These are phyloP conservation scores for Phocoena sinus DNA, from an alignment of 2,113 vertebrate genomes.

Conservation along the genomic window DNA sequence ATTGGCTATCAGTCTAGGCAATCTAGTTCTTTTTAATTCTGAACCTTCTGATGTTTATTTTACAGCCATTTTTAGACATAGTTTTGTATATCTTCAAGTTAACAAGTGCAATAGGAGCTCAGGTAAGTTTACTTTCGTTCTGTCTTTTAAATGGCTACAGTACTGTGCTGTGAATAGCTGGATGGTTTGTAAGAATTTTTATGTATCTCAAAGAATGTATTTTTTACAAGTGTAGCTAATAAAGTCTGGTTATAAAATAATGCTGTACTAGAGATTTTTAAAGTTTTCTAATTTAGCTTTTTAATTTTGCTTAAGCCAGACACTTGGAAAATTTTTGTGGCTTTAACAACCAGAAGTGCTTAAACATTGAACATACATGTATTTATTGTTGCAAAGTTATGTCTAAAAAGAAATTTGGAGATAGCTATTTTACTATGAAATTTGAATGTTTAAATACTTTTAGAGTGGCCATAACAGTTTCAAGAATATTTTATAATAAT, in stretches of 20 bases:
- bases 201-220: not conserved
- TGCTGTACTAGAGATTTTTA: not conserved
- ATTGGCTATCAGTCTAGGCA: not conserved
- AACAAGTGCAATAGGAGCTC: slow-evolving; percentile 94
- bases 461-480: not conserved
- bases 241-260: slow-evolving; percentile 40
- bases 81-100: slow-evolving; percentile 97
- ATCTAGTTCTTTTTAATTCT: slow-evolving; percentile 47
- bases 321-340: not conserved
- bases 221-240: not conserved
- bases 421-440: not conserved
- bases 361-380: not conserved
- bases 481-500: slow-evolving; percentile 35
- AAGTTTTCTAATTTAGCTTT: not conserved
- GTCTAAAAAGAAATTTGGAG: slow-evolving; percentile 28
- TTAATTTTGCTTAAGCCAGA: not conserved
- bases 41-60: slow-evolving; percentile 57
- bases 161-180: not conserved
- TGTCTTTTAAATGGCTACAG: not conserved
- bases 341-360: not conserved
- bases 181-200: not conserved
- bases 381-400: slow-evolving; percentile 12
- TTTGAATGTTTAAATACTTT: not conserved
- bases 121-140: slow-evolving; percentile 83
- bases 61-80: slow-evolving; percentile 96